Evolutionary conservation across 2,113 vertebrate genomes (phyloP), one percentile per base, ranked within the genome.

Genomic region (Patagioenas fasciata): DNA sequence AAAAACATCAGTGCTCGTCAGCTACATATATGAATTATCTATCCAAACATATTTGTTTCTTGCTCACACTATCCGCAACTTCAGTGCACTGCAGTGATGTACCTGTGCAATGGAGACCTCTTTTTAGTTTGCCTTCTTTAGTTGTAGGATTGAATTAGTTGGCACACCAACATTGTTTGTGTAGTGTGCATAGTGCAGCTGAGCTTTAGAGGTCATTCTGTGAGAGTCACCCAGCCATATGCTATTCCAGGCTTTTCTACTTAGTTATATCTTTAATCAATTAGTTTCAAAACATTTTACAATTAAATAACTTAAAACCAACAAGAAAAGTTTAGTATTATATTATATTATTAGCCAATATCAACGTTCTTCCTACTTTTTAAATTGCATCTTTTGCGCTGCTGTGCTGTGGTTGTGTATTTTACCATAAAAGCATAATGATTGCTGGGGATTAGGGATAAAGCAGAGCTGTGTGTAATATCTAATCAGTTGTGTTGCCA

Each of bases 401-500:
- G 60, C 71, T 82, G 1, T 53, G 71, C 47, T 88, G 51, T 34
- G 51, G 18, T 66, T 57, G 65, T 91, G 40, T 77, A 26, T 91
- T 91, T 93, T 60, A 38, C 67, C 70, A 51, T 93, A 73, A 91
- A 88, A 71, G 48, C 53, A 38, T 32, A 80, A 29, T 74, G 57
- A 70, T 82, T 80, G 40, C 74, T 81, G 78, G 61, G 87, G 71
- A 75, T 93, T 89, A 90, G 74, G 91, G 91, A 71, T 69, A 89
- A 87, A 80, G 61, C 66, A 62, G 75, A 83, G 74, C 83, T 64
- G 71, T 58, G 85, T 89, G 81, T 70, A 44, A 54, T 80, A 72
- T 57, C 75, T 91, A 36, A 81, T 92, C 51, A 40, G 56, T 82
- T 77, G 32, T 71, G 94, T 97, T 95, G 92, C 89, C 84, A 82